Evolutionary conservation across 2,888 invertebrate genomes (phyloP), one percentile per base, ranked within the genome.

Genomic region (Ypsolopha scabrella): DNA sequence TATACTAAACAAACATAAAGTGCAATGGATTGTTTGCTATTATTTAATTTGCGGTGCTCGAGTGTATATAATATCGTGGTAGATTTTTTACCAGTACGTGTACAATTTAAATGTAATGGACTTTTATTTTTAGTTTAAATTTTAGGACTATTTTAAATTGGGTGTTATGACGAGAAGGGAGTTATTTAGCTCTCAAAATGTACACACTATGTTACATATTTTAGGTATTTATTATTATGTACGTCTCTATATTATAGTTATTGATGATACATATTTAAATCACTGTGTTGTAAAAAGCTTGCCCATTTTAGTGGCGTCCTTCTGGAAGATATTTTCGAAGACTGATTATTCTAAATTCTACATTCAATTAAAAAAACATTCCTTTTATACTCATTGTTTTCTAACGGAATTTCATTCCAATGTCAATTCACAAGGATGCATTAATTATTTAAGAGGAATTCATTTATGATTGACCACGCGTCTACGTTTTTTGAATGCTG

Each of bases 301-400:
- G 72, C 68, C 71, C 14, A 11, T 34, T 24, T 37, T 6, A 67
- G 54, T 63, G 57, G 56, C 60, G 68, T 65, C 69, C 65, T 68
- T 64, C 67, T 58, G 72, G 70, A 72, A 72, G 73, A 75, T 75
- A 75, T 75, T 73, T 73, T 65, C 72, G 45, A 86, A 83, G 86
- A 86, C 86, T 86, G 86, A 86, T 80, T 80, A 75, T 75, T 76
- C 82, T 79, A 82, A 86, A 85, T 83, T 82, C 70, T 68, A 64
- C 54, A 57, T 63, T 64, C 41, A 48, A 39, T 60, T 68, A 53
- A 62, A n/a, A 69, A 71, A 67, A 82, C 82, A 82, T 82, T 83
- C 81, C 81, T 67, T 56, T 33, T 52, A 35, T 13, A 46, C 34
- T 35, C n/a, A 14, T 51, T 48, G 13, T 41, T 14, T 49, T 36